Conservation (phyloP, 2,113 vertebrate species). For the Acrocephalus kingi region DNA sequence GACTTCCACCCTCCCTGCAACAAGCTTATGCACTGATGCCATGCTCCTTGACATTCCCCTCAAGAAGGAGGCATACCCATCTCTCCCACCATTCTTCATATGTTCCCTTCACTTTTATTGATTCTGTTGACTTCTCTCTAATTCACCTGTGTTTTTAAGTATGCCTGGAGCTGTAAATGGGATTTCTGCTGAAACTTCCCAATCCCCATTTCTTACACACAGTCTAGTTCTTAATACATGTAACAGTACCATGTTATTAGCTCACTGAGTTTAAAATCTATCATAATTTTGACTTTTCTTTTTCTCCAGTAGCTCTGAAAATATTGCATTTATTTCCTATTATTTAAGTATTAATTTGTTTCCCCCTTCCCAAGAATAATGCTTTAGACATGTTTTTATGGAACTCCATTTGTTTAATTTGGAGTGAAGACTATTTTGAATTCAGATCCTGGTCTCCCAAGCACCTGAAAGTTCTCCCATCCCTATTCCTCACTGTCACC, state of each 20-base stretch:
- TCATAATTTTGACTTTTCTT: not conserved
- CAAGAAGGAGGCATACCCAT: not conserved
- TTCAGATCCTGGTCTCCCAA: not conserved
- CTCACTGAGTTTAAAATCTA: not conserved
- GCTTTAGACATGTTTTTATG: not conserved
- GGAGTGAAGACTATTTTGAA: not conserved
- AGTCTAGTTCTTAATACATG: not conserved
- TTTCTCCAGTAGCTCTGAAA: not conserved
- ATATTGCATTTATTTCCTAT: not conserved
- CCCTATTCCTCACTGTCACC: not conserved
- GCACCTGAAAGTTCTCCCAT: not conserved
- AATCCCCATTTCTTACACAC: not conserved
- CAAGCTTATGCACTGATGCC: not conserved
- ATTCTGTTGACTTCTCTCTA: not conserved
- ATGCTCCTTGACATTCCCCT: rapidly evolving
- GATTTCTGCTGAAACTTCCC: not conserved
- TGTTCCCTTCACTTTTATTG: not conserved
- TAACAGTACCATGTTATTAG: not conserved
- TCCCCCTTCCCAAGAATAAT: not conserved
- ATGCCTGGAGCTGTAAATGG: not conserved
- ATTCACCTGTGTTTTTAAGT: not conserved
- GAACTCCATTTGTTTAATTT: not conserved
- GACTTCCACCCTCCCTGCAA: not conserved
- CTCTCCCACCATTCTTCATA: not conserved
- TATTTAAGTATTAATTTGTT: not conserved